Evolutionary conservation across 2,888 invertebrate genomes (phyloP).

Genomic region (Scelioninae gen. 1): DNA sequence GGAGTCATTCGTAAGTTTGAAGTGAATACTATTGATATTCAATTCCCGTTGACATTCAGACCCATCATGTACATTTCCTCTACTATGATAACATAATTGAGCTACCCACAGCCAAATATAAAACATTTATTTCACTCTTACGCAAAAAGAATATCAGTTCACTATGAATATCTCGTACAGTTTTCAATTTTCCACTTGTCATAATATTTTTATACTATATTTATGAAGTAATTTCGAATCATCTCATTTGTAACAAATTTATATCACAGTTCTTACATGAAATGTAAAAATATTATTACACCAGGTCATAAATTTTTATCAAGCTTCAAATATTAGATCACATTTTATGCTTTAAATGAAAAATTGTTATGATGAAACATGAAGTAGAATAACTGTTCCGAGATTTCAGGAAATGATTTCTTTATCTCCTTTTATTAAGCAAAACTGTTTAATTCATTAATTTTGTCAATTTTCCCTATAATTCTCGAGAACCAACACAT

Average conservation of each 20-base stretch:
- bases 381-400: slow-evolving; percentile 12
- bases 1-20: slow-evolving; percentile 22
- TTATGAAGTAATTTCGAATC: background rate
- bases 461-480: background rate
- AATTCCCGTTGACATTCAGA: slow-evolving; percentile 76
- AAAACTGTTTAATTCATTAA: background rate
- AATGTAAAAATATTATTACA: slow-evolving; percentile 11
- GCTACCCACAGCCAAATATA: slow-evolving; percentile 56
- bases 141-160: background rate
- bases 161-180: background rate
- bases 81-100: slow-evolving; percentile 79
- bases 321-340: slow-evolving; percentile 4
- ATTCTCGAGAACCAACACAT: background rate
- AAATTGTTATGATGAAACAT: slow-evolving; percentile 5
- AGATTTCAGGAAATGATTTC: slow-evolving; percentile 7
- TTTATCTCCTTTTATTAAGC: background rate
- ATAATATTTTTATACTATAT: slow-evolving; percentile 6
- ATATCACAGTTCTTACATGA: background rate
- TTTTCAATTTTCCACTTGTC: slow-evolving; percentile 2
- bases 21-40: slow-evolving; percentile 76
- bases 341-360: slow-evolving; percentile 2
- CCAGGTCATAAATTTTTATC: background rate
- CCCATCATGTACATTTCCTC: slow-evolving; percentile 64
- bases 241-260: background rate
- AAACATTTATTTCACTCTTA: slow-evolving; percentile 1